phyloP scores from a whole-genome alignment of 2,888 invertebrate genomes.

The Malthinus flaveolus region DNA sequence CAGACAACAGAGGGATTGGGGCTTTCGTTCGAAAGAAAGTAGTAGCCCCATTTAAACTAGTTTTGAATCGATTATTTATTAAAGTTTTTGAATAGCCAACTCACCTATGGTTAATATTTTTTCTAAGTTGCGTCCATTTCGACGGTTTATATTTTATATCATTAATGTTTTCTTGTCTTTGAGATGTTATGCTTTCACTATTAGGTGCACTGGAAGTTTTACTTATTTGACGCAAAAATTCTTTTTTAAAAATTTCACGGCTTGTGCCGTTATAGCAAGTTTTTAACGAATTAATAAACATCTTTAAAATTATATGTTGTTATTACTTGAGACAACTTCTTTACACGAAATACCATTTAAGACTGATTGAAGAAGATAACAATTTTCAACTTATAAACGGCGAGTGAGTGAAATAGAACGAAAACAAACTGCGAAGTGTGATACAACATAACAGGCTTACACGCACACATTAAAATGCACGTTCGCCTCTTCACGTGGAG shows the following conservation, averaged over 20 bases:
- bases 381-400: slow-evolving; percentile 42
- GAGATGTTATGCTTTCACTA: slow-evolving; percentile 62
- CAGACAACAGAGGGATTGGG: too few species aligned
- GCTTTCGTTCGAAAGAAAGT: too few species aligned
- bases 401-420: slow-evolving; percentile 43
- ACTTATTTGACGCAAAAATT: slow-evolving; percentile 54
- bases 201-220: slow-evolving; percentile 65
- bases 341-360: neutral
- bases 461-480: slow-evolving; percentile 1
- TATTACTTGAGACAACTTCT: neutral
- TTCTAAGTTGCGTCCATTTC: slow-evolving; percentile 48
- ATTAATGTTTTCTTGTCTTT: slow-evolving; percentile 43
- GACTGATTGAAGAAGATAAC: slow-evolving; percentile 34
- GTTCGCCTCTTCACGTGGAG: slow-evolving; percentile 26
- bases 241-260: slow-evolving; percentile 38
- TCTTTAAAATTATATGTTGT: neutral
- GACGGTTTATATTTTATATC: slow-evolving; percentile 22
- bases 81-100: slow-evolving; percentile 4
- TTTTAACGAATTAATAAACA: slow-evolving; percentile 23
- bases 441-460: slow-evolving; percentile 10
- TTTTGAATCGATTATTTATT: too few species aligned
- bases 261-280: slow-evolving; percentile 28
- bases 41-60: too few species aligned
- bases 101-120: slow-evolving; percentile 51
- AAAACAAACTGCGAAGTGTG: slow-evolving; percentile 42